Percentiles rank a stretch among this genome's conserved stretches.
Conservation (phyloP, 2,797 vertebrate species). For the Poecilia picta region DNA sequence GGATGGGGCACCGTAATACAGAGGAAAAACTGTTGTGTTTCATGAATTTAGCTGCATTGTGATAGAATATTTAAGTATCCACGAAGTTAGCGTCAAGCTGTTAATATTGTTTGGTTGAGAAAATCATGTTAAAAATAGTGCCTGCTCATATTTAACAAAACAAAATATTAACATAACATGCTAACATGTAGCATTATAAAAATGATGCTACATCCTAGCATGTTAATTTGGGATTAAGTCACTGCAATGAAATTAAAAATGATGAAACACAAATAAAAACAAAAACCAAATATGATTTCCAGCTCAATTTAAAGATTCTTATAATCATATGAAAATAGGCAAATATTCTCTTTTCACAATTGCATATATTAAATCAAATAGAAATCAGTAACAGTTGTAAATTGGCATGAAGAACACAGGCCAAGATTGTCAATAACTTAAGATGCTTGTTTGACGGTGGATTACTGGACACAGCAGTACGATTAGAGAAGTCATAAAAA, state of each 20-base stretch:
- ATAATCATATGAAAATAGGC: conserved; percentile 76
- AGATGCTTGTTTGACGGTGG: conserved; percentile 46
- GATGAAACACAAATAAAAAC: no score
- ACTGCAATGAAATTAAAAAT: background rate
- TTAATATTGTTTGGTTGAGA: background rate
- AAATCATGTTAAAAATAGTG: background rate
- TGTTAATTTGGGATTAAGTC: background rate
- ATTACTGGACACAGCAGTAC: conserved; percentile 45
- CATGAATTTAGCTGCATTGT: background rate
- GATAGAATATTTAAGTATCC: background rate
- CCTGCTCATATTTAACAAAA: background rate
- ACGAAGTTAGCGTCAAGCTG: background rate
- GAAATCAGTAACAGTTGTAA: conserved; percentile 72
- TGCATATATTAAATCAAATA: conserved; percentile 52
- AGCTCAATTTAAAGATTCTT: conserved; percentile 63
- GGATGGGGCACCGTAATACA: background rate
- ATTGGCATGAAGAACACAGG: conserved; percentile 44
- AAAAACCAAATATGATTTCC: conserved; percentile 14
- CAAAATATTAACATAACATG: background rate
- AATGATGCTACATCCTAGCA: background rate
- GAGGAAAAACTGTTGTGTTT: background rate
- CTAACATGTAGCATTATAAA: background rate
- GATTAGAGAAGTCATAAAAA: conserved; percentile 24
- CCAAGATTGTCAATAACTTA: conserved; percentile 72
- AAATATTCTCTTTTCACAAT: conserved; percentile 55